phyloP scores from a whole-genome alignment of 53 echinoderm and acorn worm genomes.

The Stichopus horrens region DNA sequence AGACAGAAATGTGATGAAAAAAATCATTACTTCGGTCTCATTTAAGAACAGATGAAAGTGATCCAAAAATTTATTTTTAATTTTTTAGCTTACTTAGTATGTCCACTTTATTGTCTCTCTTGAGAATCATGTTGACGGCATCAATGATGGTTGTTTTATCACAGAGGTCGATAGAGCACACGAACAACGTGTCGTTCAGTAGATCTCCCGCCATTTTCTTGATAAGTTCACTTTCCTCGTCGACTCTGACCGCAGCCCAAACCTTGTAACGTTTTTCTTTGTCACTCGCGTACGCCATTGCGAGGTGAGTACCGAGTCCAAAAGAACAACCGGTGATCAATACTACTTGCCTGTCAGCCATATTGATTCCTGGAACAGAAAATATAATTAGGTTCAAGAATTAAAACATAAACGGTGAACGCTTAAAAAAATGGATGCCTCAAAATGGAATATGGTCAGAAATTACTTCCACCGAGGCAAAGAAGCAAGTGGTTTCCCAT shows the following conservation, averaged over 20 bases:
- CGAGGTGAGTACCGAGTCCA: conserved; percentile 22
- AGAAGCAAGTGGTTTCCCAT: no score
- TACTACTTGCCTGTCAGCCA: conserved; percentile 18
- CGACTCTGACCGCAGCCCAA: conserved; percentile 10
- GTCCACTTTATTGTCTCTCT: conserved; percentile 5
- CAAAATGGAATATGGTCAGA: no score
- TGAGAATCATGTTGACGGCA: neutral
- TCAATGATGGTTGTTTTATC: neutral
- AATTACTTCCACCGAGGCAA: no score
- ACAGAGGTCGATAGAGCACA: neutral
- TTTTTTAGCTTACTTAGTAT: conserved; percentile 17
- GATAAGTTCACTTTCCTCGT: conserved; percentile 21
- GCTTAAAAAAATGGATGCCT: no score
- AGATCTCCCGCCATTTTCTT: conserved; percentile 23
- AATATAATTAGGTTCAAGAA: neutral
- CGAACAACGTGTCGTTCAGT: neutral
- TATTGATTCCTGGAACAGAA: neutral
- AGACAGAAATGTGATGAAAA: no score
- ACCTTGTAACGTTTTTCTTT: conserved; percentile 8
- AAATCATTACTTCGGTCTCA: no score
- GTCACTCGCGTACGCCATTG: conserved; percentile 10
- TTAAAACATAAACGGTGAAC: neutral
- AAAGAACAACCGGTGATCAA: conserved; percentile 29
- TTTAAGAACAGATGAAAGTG: no score
- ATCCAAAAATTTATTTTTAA: neutral